A percentile compares a stretch with the other conserved stretches of the same genome.
Conservation (phyloP, 2,888 invertebrate genomes). For the Mycalesis mineus region DNA sequence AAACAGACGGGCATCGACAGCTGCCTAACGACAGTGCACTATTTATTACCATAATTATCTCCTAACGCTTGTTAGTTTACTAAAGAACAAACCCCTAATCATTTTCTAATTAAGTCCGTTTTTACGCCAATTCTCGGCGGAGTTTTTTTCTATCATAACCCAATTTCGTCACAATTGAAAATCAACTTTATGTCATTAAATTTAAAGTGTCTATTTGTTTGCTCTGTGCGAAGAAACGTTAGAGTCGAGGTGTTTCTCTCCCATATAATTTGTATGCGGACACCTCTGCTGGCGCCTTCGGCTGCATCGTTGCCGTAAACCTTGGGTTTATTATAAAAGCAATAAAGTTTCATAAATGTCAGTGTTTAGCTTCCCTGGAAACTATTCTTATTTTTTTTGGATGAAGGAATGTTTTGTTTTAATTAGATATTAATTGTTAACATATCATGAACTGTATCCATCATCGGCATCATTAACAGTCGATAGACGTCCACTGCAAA, state of each 20-base stretch:
- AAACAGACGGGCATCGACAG: constrained; percentile 53
- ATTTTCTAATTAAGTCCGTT: constrained; percentile 72
- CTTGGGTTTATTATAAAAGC: constrained; percentile 10
- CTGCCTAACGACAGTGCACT: constrained; percentile 71
- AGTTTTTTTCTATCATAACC: constrained; percentile 29
- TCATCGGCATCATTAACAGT: no score
- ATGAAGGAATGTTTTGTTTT: background rate
- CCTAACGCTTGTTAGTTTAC: constrained; percentile 71
- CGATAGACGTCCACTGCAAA: no score
- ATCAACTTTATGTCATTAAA: constrained; percentile 32
- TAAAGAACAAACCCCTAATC: constrained; percentile 69
- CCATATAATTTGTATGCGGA: constrained; percentile 72
- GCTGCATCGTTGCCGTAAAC: constrained; percentile 36
- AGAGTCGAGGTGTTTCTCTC: constrained; percentile 61
- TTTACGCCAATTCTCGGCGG: constrained; percentile 69
- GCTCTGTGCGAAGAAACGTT: constrained; percentile 52
- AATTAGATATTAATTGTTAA: background rate
- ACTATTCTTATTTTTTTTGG: background rate
- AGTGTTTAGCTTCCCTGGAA: background rate
- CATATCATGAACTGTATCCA: no score
- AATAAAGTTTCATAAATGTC: constrained; percentile 4
- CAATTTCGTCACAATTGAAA: constrained; percentile 30
- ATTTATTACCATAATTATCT: constrained; percentile 71
- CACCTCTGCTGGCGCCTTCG: constrained; percentile 72
- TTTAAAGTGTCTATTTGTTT: constrained; percentile 35